Evolutionary conservation across 2,797 vertebrate species (phyloP).

Genomic region (Dermochelys coriacea): DNA sequence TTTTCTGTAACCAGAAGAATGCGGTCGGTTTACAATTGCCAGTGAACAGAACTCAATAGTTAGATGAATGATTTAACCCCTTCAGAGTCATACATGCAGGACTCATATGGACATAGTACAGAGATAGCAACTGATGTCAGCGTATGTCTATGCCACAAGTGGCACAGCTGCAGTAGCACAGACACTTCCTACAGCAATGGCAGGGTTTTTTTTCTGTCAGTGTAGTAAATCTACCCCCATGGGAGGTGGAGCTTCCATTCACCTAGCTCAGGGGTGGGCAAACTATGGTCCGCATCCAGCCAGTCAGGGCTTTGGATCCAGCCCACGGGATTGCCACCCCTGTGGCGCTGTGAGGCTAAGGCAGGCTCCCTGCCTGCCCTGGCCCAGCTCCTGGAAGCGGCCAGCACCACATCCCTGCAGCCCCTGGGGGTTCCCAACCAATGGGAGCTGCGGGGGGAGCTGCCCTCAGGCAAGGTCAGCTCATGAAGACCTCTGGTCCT

Average conservation of each 20-base stretch:
- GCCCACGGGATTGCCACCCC: no score
- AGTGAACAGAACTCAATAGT: not conserved
- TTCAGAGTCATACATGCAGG: not conserved
- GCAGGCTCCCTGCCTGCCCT: no score
- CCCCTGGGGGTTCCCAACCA: no score
- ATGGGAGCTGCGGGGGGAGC: no score
- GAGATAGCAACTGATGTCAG: not conserved
- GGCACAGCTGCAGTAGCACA: not conserved
- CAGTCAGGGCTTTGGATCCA: no score
- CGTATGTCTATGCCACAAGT: not conserved
- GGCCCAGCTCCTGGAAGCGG: no score
- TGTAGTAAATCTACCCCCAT: not conserved
- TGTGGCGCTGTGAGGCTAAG: fast-evolving
- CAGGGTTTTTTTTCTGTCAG: not conserved
- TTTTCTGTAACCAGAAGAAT: not conserved
- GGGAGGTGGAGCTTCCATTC: no score
- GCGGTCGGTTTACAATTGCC: not conserved
- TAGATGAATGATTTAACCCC: not conserved
- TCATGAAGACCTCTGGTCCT: no score
- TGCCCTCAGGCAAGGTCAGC: no score
- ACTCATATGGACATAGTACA: not conserved
- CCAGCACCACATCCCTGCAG: no score
- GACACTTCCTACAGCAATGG: not conserved
- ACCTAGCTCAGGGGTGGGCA: no score
- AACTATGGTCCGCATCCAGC: no score